These are phyloP conservation scores for Drosophila buzzatii DNA, from an alignment of 2,888 invertebrate species.

Conservation along the genomic window DNA sequence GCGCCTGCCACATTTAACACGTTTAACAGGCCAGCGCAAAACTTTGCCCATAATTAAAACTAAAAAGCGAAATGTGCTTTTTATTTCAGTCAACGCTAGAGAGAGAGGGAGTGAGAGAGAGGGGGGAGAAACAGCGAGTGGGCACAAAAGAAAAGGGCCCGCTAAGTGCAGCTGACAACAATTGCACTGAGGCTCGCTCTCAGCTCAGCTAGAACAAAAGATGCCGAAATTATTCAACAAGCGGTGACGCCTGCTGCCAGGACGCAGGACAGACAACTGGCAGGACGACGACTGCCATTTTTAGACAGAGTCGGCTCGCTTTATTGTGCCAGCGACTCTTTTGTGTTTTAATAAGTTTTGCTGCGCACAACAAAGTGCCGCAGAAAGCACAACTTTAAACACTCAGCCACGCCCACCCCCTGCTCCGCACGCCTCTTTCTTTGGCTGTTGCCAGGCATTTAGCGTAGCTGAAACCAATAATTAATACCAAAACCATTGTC, in stretches of 20 bases:
- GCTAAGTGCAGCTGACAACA: conserved; percentile 72
- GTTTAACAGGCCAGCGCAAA: conserved; percentile 64
- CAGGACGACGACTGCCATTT: conserved; percentile 44
- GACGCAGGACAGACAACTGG: conserved; percentile 28
- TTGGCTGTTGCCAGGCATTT: conserved; percentile 40
- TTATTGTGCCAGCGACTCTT: conserved; percentile 42
- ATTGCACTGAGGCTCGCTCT: conserved; percentile 54
- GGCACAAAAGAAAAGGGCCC: conserved; percentile 36
- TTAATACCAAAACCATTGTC: conserved; percentile 66
- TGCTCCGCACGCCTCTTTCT: background rate
- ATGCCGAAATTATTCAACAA: conserved; percentile 73
- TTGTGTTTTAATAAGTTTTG: conserved; percentile 74
- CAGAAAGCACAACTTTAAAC: conserved; percentile 51
- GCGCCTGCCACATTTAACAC: conserved; percentile 56
- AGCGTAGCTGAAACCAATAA: conserved; percentile 67
- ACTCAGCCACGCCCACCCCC: conserved; percentile 4
- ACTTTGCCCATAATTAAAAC: conserved; percentile 74
- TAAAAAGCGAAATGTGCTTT: conserved; percentile 66
- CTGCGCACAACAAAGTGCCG: conserved; percentile 56
- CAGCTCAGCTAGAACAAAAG: conserved; percentile 59
- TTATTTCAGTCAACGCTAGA: conserved; percentile 37
- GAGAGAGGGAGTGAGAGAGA: background rate
- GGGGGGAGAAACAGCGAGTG: background rate
- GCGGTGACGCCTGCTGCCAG: conserved; percentile 60
- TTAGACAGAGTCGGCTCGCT: conserved; percentile 28